A percentile compares a stretch with the other conserved stretches of the same genome.
Conservation (phyloP, 2,888 invertebrate species). For the Caenorhabditis sp. region DNA sequence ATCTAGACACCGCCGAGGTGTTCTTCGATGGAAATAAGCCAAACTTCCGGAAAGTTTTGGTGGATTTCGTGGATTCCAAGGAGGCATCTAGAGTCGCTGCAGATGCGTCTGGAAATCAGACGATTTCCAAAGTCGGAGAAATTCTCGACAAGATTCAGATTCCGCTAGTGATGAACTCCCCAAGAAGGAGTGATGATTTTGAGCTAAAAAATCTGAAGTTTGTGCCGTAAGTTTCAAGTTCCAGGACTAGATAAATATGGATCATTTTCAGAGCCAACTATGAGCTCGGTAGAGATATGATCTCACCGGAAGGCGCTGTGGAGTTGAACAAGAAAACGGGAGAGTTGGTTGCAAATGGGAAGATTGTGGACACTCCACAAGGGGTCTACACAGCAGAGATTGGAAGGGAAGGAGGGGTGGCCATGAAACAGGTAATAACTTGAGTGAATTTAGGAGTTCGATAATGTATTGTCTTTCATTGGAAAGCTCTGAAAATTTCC, state of each 20-base stretch:
- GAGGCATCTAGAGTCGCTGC: background rate
- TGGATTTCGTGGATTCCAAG: conserved; percentile 18
- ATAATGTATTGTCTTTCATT: background rate
- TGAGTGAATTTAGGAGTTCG: too few species aligned
- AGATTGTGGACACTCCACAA: conserved; percentile 59
- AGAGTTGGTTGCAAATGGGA: conserved; percentile 52
- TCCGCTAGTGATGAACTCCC: conserved; percentile 22
- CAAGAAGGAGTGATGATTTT: background rate
- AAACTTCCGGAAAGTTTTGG: conserved; percentile 52
- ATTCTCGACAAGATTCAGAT: conserved; percentile 40
- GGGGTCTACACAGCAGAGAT: conserved; percentile 59
- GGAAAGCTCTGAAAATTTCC: conserved; percentile 2
- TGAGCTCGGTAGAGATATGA: conserved; percentile 57
- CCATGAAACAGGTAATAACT: conserved; percentile 44
- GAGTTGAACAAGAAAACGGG: conserved; percentile 54
- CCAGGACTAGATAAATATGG: background rate
- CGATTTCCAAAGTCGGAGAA: conserved; percentile 49
- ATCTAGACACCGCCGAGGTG: conserved; percentile 43
- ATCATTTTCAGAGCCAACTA: conserved; percentile 64
- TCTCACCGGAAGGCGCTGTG: conserved; percentile 52
- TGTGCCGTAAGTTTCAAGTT: conserved; percentile 45
- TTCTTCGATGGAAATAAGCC: conserved; percentile 42
- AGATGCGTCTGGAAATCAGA: conserved; percentile 27
- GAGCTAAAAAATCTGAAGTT: conserved; percentile 42
- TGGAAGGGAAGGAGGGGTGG: background rate